Evolutionary conservation across 2,113 vertebrate species (phyloP).

Genomic region (Oncorhynchus gorbuscha): DNA sequence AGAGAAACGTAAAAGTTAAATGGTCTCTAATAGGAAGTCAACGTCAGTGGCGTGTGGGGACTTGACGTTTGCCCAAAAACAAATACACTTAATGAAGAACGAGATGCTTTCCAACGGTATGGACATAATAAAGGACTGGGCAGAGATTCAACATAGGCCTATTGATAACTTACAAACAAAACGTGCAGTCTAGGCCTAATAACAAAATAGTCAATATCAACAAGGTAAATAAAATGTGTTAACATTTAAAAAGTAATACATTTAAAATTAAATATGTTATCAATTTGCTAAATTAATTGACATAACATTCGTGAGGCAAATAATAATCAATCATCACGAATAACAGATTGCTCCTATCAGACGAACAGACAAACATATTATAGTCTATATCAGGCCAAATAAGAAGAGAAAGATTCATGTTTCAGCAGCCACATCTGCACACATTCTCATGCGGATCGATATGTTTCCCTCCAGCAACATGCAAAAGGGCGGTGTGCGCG

Average conservation of each 20-base stretch:
- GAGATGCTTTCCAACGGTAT: conserved; percentile 61
- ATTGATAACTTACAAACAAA: background rate
- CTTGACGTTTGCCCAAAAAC: conserved; percentile 68
- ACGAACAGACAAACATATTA: background rate
- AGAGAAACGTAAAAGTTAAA: conserved; percentile 70
- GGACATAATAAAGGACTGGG: background rate
- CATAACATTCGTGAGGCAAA: no score
- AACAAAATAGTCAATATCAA: no score
- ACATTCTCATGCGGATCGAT: conserved; percentile 82
- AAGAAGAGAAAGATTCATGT: conserved; percentile 41
- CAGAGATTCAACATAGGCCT: background rate
- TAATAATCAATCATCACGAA: no score
- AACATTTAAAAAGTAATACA: background rate
- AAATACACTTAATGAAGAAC: conserved; percentile 61
- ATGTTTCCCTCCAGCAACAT: conserved; percentile 65
- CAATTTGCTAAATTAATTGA: background rate
- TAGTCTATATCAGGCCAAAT: conserved; percentile 5
- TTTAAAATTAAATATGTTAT: background rate
- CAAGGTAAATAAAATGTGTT: background rate
- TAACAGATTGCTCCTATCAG: no score
- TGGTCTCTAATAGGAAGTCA: conserved; percentile 75
- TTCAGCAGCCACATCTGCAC: conserved; percentile 73
- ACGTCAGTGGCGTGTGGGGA: conserved; percentile 66
- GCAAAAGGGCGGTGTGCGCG: conserved; percentile 56
- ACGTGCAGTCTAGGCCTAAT: background rate